These are phyloP conservation scores for Drosophila emarginata DNA, from an alignment of 2,888 invertebrate genomes.

Conservation along the genomic window DNA sequence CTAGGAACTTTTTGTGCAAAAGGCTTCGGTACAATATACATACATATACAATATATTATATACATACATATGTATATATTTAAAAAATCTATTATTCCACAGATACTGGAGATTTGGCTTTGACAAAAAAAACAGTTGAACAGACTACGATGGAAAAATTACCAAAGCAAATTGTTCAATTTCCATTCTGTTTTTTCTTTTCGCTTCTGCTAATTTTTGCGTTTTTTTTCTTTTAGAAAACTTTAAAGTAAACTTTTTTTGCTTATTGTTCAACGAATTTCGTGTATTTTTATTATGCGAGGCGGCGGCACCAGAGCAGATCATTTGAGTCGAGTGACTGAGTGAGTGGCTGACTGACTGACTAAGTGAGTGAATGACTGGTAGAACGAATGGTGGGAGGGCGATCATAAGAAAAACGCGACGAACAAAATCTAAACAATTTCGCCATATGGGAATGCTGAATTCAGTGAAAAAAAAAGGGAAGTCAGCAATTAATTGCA, in stretches of 20 bases:
- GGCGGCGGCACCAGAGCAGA: constrained; percentile 63
- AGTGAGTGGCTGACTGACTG: constrained; percentile 25
- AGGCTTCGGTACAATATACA: not conserved
- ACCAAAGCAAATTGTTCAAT: constrained; percentile 5
- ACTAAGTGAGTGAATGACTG: constrained; percentile 25
- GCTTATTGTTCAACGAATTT: constrained; percentile 14
- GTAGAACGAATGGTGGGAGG: constrained; percentile 3
- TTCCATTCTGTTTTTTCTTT: not conserved
- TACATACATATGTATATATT: not conserved
- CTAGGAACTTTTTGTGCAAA: constrained; percentile 37
- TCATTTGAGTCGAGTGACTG: constrained; percentile 36
- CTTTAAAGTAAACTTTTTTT: constrained; percentile 9
- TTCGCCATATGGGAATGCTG: constrained; percentile 44
- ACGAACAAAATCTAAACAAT: constrained; percentile 48
- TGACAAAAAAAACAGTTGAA: not conserved
- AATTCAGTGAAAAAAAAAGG: constrained; percentile 39
- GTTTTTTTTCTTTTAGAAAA: not conserved
- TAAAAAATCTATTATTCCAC: not conserved
- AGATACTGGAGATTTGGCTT: not conserved
- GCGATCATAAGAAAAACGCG: constrained; percentile 19
- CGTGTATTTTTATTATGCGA: constrained; percentile 47
- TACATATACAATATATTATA: not conserved
- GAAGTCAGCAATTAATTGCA: constrained; percentile 60
- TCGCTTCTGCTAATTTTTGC: not conserved
- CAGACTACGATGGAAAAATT: not conserved